Evolutionary conservation across 2,888 invertebrate species (phyloP), one percentile per base, ranked within the genome.

Genomic region (Eupeodes luniger): DNA sequence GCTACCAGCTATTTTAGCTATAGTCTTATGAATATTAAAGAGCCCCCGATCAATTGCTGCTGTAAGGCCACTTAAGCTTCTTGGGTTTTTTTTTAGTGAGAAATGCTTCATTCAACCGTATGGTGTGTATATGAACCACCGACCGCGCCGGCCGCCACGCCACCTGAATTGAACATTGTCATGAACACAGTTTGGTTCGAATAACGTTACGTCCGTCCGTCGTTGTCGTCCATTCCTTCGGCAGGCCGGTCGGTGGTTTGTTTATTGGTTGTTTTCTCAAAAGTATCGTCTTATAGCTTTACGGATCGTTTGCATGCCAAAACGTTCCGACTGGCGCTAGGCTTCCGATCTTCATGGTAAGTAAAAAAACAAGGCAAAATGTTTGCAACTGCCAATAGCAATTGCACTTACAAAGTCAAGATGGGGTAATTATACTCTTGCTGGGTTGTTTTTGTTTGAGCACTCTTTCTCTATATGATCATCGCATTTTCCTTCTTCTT

Each of bases 311-410:
- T 88, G 88, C 88, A 88, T 88, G 88, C 88, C 88, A 81, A 81
- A 85, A 75, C 88, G 88, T 88, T 69, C 19, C 75, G 64, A 81
- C 88, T 88, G 88, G 88, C 88, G 88, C 88, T 88, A 85, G 85
- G 88, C 88, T 88, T 88, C 88, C 88, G 88, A 88, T 85, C 36
- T 61, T 74, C 64, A 34, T 67, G 16, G 44, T 3, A 66, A 27
- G 12, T 3, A 6, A 53, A 6, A 53, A 5, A 40, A 36, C 16
- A 16, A 49, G 16, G 59, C 40, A 72, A 53, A 62, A n/a, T 72
- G 27, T 44, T 69, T 59, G 66, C 40, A 55, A 57, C 59, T 64
- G 81, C 77, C 72, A 77, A 67, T 74, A 78, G 77, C 76, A 76
- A 82, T 75, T 75, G 64, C 64, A 62, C 40, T 67, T 47, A 84